Base-by-base conservation (phyloP, 2,797 vertebrate genomes). In the Anas flavirostris region DNA sequence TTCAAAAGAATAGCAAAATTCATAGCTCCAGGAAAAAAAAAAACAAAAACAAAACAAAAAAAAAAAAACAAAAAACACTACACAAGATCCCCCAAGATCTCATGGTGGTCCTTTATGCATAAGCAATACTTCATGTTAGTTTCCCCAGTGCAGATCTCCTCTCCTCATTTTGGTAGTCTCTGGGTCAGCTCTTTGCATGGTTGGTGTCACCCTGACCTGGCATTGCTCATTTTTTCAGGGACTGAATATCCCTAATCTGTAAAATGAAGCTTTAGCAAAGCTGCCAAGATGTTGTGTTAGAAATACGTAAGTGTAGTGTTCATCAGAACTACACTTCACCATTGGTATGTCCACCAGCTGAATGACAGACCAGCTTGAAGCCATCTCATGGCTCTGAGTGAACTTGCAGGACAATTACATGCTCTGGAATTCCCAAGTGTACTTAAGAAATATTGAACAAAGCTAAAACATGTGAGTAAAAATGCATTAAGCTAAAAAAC, bases 401-500 rank as follows among this genome's bases (percentile, higher is more conserved):
- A 95, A 90, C 89, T 59, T 69, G 82, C 87, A 94, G 95, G 93
- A 96, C 94, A 93, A 94, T 94, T 95, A 95, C 80, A 97, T 14
- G 77, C 79, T 92, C 84, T 73, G 81, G 62, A 94, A 94, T 93
- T 69, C 96, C 90, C 94, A 78, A 85, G 62, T 58, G 93, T 69
- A 28, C 93, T 66, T 82, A 83, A 87, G 93, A 97, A 73, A 95
- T 95, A 96, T 91, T 94, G 94, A 96, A 97, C 91, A 94, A 97
- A 96, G 86, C 76, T 90, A 81, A 89, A 96, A 96, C 94, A 96
- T 68, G 64, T 41, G 95, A 94, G 94, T 95, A 90, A 95, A 96
- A 96, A 93, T 67, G 86, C 86, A 96, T 91, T 94, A 94, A 96
- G 91, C 90, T 81, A 77, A 89, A 95, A 95, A 91, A 94, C 94